phyloP scores from a whole-genome alignment of 2,113 vertebrate genomes.

The Agapornis roseicollis region DNA sequence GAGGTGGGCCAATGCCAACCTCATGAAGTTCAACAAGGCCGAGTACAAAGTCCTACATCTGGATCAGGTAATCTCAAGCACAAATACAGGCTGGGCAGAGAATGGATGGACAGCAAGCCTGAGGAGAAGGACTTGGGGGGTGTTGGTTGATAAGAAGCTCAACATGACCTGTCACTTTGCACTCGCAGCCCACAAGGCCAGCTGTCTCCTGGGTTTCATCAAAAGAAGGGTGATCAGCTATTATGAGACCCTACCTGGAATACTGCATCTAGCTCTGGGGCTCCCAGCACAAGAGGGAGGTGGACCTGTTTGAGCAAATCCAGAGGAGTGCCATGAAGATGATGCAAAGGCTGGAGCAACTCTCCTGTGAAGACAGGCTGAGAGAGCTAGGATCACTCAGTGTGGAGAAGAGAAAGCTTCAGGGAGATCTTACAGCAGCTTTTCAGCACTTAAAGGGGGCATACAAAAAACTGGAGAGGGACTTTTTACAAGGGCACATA shows the following conservation, averaged over 20 bases:
- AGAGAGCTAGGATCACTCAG: neutral
- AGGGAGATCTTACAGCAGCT: neutral
- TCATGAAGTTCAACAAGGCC: neutral
- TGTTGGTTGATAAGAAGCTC: neutral
- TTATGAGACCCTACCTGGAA: neutral
- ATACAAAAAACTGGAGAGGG: neutral
- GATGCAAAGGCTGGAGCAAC: neutral
- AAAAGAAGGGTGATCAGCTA: neutral
- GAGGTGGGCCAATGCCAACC: neutral
- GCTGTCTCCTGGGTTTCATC: neutral
- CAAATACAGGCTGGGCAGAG: neutral
- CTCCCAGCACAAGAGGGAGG: neutral
- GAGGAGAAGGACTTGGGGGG: neutral
- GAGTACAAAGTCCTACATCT: neutral
- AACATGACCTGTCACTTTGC: neutral
- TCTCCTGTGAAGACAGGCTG: neutral
- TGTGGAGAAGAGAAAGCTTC: neutral
- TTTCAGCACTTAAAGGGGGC: neutral
- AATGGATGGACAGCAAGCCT: neutral
- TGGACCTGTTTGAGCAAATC: neutral
- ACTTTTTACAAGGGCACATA: neutral
- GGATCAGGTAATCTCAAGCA: neutral
- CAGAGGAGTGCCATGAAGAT: neutral
- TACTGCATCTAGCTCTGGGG: neutral
- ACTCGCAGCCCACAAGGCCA: neutral